Base-by-base conservation (phyloP, 2,797 vertebrate species). In the Hippocampus kuda region DNA sequence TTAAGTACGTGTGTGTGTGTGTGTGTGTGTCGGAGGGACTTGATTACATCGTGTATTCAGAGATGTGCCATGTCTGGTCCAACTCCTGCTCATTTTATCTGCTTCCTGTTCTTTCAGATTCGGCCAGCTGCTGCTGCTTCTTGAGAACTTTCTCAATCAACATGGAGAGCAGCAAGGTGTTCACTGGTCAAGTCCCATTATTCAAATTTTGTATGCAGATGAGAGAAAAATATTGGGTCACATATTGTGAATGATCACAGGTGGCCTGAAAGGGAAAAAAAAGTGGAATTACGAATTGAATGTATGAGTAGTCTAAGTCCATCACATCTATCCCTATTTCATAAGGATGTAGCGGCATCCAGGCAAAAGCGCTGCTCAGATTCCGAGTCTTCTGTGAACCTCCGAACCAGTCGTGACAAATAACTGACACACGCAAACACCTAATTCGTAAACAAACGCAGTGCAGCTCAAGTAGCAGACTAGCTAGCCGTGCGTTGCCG, bases 121-220 rank as follows among this genome's bases (percentile, higher is more conserved):
- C 26, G 53, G 75, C 44, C 44, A 75, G 46, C 51, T 54, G n/a
- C 73, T 65, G 49, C 49, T 48, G n/a, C 15, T 27, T 12, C 42
- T 51, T 49, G 10, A 70, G 56, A 73, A 69, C 34, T n/a, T 70
- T 44, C 59, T 68, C 64, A 30, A 51, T 66, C 68, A 75, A 54
- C 63, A 92, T 91, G 90, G 90, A 92, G 76, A 90, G 65, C 77
- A 84, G 60, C 79, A 92, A 92, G 91, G 91, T 92, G 87, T 87
- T 64, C 73, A 66, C 63, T 67, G n/a, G 27, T 27, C 44, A n/a
- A 13, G 24, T 30, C 11, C 11, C 3, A 1, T 20, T 27, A 5
- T n/a, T 24, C 38, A 54, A 41, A 3, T 26, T 26, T 27, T 57
- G 4, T 34, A 30, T 7, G 57, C 22, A 54, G 22, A 54, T 22